These are phyloP conservation scores for Apoda limacodes DNA, from an alignment of 2,888 invertebrate genomes.

Conservation along the genomic window DNA sequence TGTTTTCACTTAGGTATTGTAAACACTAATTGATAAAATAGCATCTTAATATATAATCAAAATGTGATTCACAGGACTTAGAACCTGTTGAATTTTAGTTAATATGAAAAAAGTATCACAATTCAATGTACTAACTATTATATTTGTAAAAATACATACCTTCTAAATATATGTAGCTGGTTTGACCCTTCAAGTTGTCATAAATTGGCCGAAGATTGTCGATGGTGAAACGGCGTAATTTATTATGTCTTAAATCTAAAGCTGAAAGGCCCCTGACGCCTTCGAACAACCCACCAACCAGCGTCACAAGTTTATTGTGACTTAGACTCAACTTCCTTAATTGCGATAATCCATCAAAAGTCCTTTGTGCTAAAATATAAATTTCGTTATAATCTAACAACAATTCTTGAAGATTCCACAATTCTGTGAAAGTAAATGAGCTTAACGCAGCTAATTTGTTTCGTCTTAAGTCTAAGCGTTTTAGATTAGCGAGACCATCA, in stretches of 20 bases:
- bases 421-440: slow-evolving; percentile 82
- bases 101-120: not conserved
- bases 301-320: slow-evolving; percentile 78
- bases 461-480: slow-evolving; percentile 77
- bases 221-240: slow-evolving; percentile 79
- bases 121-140: no score
- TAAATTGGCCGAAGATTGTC: slow-evolving; percentile 81
- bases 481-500: slow-evolving; percentile 78
- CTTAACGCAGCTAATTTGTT: slow-evolving; percentile 82
- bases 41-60: no score
- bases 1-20: no score
- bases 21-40: no score
- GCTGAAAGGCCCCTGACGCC: slow-evolving; percentile 78
- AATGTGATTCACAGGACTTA: no score
- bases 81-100: no score
- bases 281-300: slow-evolving; percentile 78
- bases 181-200: slow-evolving; percentile 78
- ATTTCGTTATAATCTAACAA: slow-evolving; percentile 78
- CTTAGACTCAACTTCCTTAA: slow-evolving; percentile 79
- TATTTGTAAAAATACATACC: slow-evolving; percentile 64
- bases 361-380: slow-evolving; percentile 79
- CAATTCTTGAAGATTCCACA: slow-evolving; percentile 78
- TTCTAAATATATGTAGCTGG: slow-evolving; percentile 80
- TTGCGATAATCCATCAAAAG: slow-evolving; percentile 80
- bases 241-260: slow-evolving; percentile 81